Evolutionary conservation across 2,113 vertebrate species (phyloP).

Genomic region (Callipepla californica): DNA sequence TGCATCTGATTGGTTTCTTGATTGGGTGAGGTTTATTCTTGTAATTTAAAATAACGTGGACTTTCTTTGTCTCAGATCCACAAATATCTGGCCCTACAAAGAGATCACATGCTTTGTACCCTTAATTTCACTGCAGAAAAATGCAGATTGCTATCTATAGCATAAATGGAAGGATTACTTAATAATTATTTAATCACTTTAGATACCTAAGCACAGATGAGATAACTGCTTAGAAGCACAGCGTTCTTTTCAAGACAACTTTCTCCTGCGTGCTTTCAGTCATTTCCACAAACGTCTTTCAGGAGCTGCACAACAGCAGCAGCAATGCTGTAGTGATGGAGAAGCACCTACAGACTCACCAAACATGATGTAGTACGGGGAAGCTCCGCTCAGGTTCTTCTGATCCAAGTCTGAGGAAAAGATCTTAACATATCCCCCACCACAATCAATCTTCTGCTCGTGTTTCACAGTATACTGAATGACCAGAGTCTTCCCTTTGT

Average conservation of each 20-base stretch:
- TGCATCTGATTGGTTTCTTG: constrained; percentile 89
- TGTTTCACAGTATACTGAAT: constrained; percentile 91
- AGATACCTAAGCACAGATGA: neutral
- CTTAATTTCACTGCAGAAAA: neutral
- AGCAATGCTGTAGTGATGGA: neutral
- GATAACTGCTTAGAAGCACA: neutral
- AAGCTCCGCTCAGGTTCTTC: constrained; percentile 81
- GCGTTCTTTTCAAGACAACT: neutral
- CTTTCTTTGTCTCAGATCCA: constrained; percentile 90
- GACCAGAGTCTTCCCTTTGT: constrained; percentile 84
- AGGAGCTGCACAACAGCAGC: neutral
- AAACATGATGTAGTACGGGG: constrained; percentile 89
- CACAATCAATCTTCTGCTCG: constrained; percentile 90
- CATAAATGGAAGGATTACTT: neutral
- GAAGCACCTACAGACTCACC: constrained; percentile 73
- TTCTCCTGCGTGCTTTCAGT: neutral
- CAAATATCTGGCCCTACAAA: constrained; percentile 90
- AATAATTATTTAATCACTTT: neutral
- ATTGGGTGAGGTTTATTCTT: constrained; percentile 89
- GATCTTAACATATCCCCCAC: constrained; percentile 89
- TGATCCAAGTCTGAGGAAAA: constrained; percentile 86
- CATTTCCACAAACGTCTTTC: neutral
- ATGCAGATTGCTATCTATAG: neutral
- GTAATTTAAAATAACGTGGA: constrained; percentile 91
- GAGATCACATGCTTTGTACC: neutral